A percentile compares a stretch with the other conserved stretches of the same genome.
Conservation (phyloP, 2,888 invertebrate genomes). For the Nudaria mundana region DNA sequence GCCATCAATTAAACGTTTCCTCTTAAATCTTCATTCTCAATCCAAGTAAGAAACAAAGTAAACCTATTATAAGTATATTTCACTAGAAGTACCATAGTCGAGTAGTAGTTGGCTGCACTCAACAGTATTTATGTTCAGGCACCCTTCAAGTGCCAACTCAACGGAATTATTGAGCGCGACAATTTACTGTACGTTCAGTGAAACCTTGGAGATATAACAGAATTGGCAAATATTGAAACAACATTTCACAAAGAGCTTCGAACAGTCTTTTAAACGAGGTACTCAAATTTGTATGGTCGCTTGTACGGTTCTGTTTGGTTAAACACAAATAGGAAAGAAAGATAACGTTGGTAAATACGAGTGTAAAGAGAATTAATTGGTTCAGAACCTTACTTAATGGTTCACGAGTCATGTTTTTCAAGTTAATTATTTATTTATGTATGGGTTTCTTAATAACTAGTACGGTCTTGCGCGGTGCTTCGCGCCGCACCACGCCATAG, state of each 20-base stretch:
- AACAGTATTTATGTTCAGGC: conserved; percentile 4
- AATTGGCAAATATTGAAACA: background rate
- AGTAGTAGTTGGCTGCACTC: conserved; percentile 1
- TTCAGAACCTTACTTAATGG: no score
- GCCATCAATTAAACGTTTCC: background rate
- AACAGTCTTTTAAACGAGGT: background rate
- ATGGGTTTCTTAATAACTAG: no score
- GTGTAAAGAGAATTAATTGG: no score
- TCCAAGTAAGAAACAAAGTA: background rate
- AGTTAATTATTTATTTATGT: no score
- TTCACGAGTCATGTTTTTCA: no score
- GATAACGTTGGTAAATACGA: no score
- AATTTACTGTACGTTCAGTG: background rate
- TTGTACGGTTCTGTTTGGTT: no score
- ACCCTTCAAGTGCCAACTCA: conserved; percentile 1
- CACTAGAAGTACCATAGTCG: background rate
- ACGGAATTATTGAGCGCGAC: conserved; percentile 4
- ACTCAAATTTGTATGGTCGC: background rate
- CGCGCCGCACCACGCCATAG: no score
- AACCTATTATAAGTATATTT: conserved; percentile 4
- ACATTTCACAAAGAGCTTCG: background rate
- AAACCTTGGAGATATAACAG: background rate
- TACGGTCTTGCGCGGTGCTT: no score
- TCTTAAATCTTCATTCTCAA: conserved; percentile 18
- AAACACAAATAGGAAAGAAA: background rate